Percentiles rank a stretch among this genome's conserved stretches.
These are phyloP conservation scores for Coelopa pilipes DNA, from an alignment of 2,888 invertebrate species.

Conservation along the genomic window DNA sequence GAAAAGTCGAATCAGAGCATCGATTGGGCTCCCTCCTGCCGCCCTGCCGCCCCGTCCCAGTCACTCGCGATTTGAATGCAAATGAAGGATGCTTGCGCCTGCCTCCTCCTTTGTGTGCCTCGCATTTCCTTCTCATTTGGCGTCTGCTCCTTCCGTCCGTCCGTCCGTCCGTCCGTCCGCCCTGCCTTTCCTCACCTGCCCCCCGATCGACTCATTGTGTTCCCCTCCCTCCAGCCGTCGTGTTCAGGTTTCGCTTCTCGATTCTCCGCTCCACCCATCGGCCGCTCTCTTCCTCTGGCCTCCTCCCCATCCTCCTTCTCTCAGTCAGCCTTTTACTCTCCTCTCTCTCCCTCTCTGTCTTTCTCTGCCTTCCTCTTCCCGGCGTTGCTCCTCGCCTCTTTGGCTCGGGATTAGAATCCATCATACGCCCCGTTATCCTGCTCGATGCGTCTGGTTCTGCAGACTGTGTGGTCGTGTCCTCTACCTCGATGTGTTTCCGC, in stretches of 20 bases:
- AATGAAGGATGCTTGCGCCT: slow-evolving; percentile 26
- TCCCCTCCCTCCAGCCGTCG: no score
- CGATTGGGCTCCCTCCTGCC: slow-evolving; percentile 16
- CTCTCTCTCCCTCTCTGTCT: neutral
- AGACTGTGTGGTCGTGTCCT: neutral
- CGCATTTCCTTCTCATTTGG: neutral
- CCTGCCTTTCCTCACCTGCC: no score
- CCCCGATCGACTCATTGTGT: no score
- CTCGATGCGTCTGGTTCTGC: neutral
- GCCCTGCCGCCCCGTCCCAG: no score
- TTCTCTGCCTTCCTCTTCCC: neutral
- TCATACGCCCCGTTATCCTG: slow-evolving; percentile 5
- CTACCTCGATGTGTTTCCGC: neutral
- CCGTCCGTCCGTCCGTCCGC: neutral
- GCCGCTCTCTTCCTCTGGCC: no score
- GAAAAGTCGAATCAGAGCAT: slow-evolving; percentile 18
- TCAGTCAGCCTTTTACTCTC: neutral
- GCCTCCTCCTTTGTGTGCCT: neutral
- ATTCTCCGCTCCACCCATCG: no score
- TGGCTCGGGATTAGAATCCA: slow-evolving; percentile 20
- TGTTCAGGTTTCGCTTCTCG: no score
- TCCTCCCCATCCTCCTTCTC: neutral
- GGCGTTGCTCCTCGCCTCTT: slow-evolving; percentile 8
- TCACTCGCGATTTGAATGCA: slow-evolving; percentile 27
- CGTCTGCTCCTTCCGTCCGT: neutral